These are phyloP conservation scores for Enteromius thamalakanensis DNA, from an alignment of 2,797 vertebrate species.

Conservation along the genomic window DNA sequence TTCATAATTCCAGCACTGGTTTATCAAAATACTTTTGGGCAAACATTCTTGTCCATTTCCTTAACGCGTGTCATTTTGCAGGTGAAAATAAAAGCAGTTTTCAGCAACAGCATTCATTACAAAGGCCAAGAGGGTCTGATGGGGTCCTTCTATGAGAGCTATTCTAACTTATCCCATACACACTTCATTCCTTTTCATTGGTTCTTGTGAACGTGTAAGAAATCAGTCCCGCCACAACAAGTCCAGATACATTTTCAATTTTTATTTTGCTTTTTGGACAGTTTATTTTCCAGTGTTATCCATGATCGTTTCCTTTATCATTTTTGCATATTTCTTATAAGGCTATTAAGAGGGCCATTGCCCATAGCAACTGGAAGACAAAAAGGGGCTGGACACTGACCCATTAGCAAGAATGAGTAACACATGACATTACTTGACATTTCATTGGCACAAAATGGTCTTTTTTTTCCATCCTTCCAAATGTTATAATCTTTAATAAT, in stretches of 20 bases:
- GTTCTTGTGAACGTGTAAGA: not conserved
- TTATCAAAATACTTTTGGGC: not conserved
- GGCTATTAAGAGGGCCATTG: conserved; percentile 89
- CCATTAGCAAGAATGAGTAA: conserved; percentile 72
- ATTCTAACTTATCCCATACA: too few relatives aligned
- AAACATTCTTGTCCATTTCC: not conserved
- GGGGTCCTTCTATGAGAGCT: too few relatives aligned
- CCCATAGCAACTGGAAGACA: conserved; percentile 90
- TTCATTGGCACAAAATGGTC: conserved; percentile 78
- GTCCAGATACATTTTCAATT: conserved; percentile 74
- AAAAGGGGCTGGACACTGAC: conserved; percentile 81
- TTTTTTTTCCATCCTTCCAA: conserved; percentile 55
- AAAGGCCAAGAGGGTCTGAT: not conserved
- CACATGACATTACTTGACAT: conserved; percentile 72
- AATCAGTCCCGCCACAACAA: conserved; percentile 1
- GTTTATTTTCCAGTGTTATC: conserved; percentile 97
- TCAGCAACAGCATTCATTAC: not conserved
- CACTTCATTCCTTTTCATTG: not conserved
- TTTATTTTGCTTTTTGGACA: conserved; percentile 84
- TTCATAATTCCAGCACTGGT: not conserved
- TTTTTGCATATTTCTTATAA: conserved; percentile 94
- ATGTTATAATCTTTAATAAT: conserved; percentile 62
- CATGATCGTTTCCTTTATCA: conserved; percentile 84
- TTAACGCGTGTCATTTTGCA: not conserved
- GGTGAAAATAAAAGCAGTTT: not conserved